Percentiles rank a stretch among this genome's conserved stretches.
Conservation (phyloP, 2,797 vertebrate species). For the Girardinus metallicus region DNA sequence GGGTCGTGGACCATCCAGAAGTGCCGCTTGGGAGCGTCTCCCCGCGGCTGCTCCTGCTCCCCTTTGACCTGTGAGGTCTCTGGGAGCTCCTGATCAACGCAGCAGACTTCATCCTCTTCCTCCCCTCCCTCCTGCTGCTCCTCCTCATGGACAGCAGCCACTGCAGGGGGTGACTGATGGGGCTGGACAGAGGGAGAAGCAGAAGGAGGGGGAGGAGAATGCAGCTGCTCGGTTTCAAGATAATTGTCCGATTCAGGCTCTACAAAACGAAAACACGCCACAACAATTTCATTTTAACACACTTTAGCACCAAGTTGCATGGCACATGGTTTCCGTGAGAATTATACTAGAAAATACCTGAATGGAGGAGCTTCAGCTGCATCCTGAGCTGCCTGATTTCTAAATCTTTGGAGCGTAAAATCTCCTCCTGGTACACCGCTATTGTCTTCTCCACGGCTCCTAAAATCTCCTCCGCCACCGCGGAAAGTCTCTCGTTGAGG, state of each 20-base stretch:
- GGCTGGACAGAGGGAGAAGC: slow-evolving; percentile 30
- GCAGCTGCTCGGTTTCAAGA: slow-evolving; percentile 53
- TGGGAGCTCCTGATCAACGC: slow-evolving; percentile 45
- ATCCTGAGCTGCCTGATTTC: slow-evolving; percentile 73
- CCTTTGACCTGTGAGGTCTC: slow-evolving; percentile 63
- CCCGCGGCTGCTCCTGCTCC: slow-evolving; percentile 51
- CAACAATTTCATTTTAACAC: not conserved
- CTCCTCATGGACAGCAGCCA: slow-evolving; percentile 21
- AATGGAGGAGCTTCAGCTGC: slow-evolving; percentile 70
- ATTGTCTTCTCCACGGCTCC: slow-evolving; percentile 72
- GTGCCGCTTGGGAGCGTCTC: slow-evolving; percentile 51
- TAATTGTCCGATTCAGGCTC: slow-evolving; percentile 50
- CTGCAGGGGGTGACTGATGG: slow-evolving; percentile 51
- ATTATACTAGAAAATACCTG: slow-evolving; percentile 58
- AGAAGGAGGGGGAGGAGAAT: slow-evolving; percentile 16
- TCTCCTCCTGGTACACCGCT: slow-evolving; percentile 72
- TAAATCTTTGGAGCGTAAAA: slow-evolving; percentile 70
- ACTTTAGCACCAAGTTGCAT: not conserved
- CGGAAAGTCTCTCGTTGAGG: slow-evolving; percentile 65
- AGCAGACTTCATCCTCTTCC: slow-evolving; percentile 44
- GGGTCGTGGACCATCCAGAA: slow-evolving; percentile 68
- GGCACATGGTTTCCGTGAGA: not conserved
- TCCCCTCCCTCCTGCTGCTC: slow-evolving; percentile 52
- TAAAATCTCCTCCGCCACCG: slow-evolving; percentile 75
- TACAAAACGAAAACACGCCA: slow-evolving; percentile 13